Evolutionary conservation across 2,888 invertebrate species (phyloP), one percentile per base, ranked within the genome.

Genomic region (Holacanthella duospinosa): DNA sequence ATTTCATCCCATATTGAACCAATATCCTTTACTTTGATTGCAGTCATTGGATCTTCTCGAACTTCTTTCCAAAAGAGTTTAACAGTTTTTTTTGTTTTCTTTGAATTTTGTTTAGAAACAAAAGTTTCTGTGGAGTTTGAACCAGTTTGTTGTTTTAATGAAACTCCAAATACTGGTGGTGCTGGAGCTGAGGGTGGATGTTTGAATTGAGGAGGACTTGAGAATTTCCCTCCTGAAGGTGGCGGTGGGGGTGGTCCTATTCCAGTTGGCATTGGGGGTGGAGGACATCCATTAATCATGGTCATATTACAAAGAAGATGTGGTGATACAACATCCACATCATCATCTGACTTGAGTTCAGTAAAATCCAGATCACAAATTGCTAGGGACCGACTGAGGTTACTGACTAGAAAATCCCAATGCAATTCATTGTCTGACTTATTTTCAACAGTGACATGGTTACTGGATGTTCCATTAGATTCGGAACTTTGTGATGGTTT

Each of bases 31-130:
- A 80, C 74, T 74, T 80, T 81, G 19, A 77, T 75, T 57, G 86
- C 80, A 66, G 85, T 85, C 43, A 85, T 79, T 0, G 86, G 85
- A 75, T 86, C 86, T 70, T 90, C 91, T 71, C 89, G 84, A 6
- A 92, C 89, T 78, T 97, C 94, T 76, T 90, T 90, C 99, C 99
- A 99, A 78, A 99, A 99, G 60, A 99, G 80, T 78, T 95, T 95
- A 19, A 99, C 89, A 27, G 97, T 97, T 77, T 96, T 93, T 79
- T 95, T 95, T 75, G 87, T 93, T 76, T 93, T 93, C 76, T 86
- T 88, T 48, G 85, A 82, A 0, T 78, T 84, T 48, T 68, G 75
- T 63, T 68, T 73, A 60, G 64, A 66, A 67, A 70, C 70, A 12
- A 74, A 72, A 58, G 76, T 75, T 66, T 75, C 76, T 73, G 68